Base-by-base conservation (phyloP, 2,113 vertebrate genomes). In the Oncorhynchus masou region DNA sequence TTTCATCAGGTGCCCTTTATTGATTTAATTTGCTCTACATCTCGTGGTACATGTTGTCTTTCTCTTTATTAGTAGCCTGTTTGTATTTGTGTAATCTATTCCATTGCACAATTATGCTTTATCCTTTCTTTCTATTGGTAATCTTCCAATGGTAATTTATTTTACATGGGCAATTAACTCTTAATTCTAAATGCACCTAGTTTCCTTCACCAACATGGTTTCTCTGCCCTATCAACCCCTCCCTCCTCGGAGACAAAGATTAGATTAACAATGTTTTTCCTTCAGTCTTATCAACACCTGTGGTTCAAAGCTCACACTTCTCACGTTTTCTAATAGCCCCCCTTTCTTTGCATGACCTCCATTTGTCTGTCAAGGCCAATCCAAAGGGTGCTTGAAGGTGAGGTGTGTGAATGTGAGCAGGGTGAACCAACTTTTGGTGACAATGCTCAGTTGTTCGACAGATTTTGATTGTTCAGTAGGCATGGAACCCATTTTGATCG, bases 201-300 rank as follows among this genome's bases (percentile, higher is more conserved):
- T 22, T 62, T 22, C 59, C 5, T 27, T 57, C 74, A 34, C 19
- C 31, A 5, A n/a, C 49, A 24, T 59, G 16, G 57, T 3, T 5
- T 34, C 27, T 34, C n/a, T 48, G 5, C 25, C 31, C 25, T 45
- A 8, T 11, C n/a, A 62, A 2, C 19, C 8, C 7, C 64, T 8
- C 12, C 51, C 29, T 57, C 9, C 16, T 76, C 68, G 24, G 27
- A 27, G 29, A 49, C 59, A 20, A 51, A 68, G 78, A 39, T 77
- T 74, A 77, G 72, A 67, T 78, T 75, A 78, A 54, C 67, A 27
- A 70, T 66, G 59, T 81, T 78, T 78, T 6, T 75, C 19, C 68
- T 24, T 45, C 4, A 67, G 3, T 34, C 3, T 39, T 75, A 34
- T 66, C 75, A 73, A 51, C 79, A 81, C 80, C 77, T 82, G 83